phyloP scores from a whole-genome alignment of 2,888 invertebrate species.

The Orthosia cruda region DNA sequence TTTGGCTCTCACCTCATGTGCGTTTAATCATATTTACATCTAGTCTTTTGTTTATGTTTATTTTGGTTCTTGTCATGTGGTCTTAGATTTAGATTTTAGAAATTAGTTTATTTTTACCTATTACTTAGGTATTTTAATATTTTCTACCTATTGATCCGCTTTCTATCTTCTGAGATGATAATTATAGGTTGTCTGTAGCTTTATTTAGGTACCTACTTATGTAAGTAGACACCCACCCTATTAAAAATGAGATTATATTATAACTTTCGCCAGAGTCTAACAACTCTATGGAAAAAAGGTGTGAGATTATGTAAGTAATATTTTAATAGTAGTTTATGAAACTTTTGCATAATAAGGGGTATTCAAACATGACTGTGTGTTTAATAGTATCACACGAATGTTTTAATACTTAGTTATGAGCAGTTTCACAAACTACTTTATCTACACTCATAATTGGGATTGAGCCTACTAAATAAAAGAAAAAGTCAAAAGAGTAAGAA shows the following conservation, averaged over 20 bases:
- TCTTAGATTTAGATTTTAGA: slow-evolving; percentile 7
- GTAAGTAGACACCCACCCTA: too few relatives aligned
- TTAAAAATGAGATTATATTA: background rate
- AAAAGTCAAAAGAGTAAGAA: too few relatives aligned
- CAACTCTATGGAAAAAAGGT: background rate
- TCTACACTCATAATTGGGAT: too few relatives aligned
- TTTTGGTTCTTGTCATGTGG: background rate
- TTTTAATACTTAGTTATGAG: too few relatives aligned
- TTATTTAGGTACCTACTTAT: background rate
- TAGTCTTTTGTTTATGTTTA: slow-evolving; percentile 12
- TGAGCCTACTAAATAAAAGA: too few relatives aligned
- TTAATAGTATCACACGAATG: too few relatives aligned
- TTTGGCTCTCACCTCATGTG: slow-evolving; percentile 23
- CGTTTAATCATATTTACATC: slow-evolving; percentile 16
- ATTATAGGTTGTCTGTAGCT: background rate
- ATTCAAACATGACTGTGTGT: too few relatives aligned
- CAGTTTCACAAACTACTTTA: too few relatives aligned
- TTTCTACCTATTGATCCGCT: background rate
- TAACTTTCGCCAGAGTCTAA: too few relatives aligned
- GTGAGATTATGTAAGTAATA: background rate
- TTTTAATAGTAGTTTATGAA: too few relatives aligned
- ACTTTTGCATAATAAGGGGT: too few relatives aligned
- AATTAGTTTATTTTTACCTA: background rate
- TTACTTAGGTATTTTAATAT: slow-evolving; percentile 4
- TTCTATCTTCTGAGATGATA: background rate